Base-by-base conservation (phyloP, 23 tunicate species). In the Styela clava region DNA sequence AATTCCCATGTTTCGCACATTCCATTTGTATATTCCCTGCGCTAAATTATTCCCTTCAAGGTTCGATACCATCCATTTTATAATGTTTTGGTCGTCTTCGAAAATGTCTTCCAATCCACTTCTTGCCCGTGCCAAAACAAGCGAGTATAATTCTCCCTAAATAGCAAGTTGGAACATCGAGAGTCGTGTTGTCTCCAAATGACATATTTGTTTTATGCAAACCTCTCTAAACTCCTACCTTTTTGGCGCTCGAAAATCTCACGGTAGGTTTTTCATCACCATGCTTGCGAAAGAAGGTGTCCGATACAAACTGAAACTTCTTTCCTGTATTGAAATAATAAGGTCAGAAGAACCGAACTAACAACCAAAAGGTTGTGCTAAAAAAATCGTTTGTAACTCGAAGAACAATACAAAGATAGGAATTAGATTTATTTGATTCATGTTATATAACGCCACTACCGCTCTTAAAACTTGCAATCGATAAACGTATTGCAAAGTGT, bases 31-130 rank as follows among this genome's bases (percentile, higher is more conserved):
- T 18, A 67, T 67, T 67, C 71, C 71, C 32, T 16, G 16, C 16
- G 71, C 71, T 22, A 67, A 24, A 16, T 18, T 25, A 18, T 29
- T 29, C 16, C 71, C 31, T 12, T 19, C 23, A 67, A 67, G 30
- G 22, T 67, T 67, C 1, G 31, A 25, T 16, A 67, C 71, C 16
- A 67, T 25, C 71, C 71, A 67, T 67, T 24, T 67, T 67, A 67
- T 27, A 67, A 16, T 0, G 23, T 67, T 24, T 16, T 67, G 16
- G 16, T 27, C 16, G 16, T 67, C 71, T 67, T 27, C 22, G 16
- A 12, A 16, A 18, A 16, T 19, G 16, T 27, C 71, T 18, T 19
- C 23, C 22, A 5, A 7, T 44, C 7, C 9, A 7, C 56, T 12
- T 5, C 7, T 7, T 5, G 56, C 56, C 7, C 12, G 56, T 44